phyloP scores from a whole-genome alignment of 2,888 invertebrate genomes.

The Cryptus armator region DNA sequence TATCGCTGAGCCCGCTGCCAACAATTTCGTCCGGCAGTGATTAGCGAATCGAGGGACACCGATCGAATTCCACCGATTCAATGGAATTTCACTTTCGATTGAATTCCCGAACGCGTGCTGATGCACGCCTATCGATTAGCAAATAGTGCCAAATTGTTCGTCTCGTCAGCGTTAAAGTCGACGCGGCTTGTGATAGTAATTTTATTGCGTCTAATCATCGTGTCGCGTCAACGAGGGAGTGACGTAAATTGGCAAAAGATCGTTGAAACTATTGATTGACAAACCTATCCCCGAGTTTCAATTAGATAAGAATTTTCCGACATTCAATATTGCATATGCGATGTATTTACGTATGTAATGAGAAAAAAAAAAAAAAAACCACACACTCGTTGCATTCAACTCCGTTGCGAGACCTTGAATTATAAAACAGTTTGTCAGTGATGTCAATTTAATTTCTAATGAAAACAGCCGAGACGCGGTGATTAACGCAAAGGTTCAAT shows the following conservation, averaged over 20 bases:
- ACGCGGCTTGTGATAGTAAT: background rate
- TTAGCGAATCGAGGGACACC: conserved; percentile 17
- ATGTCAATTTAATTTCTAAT: background rate
- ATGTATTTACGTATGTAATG: background rate
- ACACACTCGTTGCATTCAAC: background rate
- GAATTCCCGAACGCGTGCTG: conserved; percentile 4
- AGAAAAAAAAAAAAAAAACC: background rate
- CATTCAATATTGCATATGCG: background rate
- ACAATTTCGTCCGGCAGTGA: conserved; percentile 27
- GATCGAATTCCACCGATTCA: conserved; percentile 31
- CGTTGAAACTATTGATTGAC: background rate
- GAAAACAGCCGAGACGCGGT: background rate
- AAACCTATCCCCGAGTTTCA: background rate
- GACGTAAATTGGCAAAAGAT: conserved; percentile 22
- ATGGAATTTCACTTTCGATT: conserved; percentile 42
- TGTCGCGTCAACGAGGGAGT: background rate
- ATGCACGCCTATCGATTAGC: conserved; percentile 4
- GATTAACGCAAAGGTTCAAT: conserved; percentile 27
- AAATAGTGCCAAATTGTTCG: background rate
- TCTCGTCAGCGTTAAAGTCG: conserved; percentile 18
- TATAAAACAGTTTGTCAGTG: background rate
- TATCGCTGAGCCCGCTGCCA: background rate
- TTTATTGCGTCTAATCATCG: background rate
- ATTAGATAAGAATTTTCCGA: conserved; percentile 30
- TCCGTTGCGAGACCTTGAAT: background rate